A percentile compares a stretch with the other conserved stretches of the same genome.
These are phyloP conservation scores for Rhinatrema bivittatum DNA, from an alignment of 2,797 vertebrate genomes.

Conservation along the genomic window DNA sequence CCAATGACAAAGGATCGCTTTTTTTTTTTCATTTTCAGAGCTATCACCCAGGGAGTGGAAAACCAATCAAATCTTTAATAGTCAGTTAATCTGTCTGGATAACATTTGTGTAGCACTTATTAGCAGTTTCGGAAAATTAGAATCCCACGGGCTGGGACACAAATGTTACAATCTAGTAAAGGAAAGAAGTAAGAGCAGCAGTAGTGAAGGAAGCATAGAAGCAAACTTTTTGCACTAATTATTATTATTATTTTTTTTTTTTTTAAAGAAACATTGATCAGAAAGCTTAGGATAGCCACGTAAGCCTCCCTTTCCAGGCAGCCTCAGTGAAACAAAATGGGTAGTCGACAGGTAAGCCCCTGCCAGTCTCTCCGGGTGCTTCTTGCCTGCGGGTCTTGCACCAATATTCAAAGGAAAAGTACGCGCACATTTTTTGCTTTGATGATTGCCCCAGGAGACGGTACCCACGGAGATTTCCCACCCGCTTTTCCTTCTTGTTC, in stretches of 20 bases:
- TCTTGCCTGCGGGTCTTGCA: too few species aligned
- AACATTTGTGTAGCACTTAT: conserved; percentile 47
- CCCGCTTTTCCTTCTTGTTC: too few species aligned
- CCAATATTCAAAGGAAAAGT: too few species aligned
- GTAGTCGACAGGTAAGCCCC: too few species aligned
- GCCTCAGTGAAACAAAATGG: conserved; percentile 9
- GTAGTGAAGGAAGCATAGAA: conserved; percentile 22
- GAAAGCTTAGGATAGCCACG: conserved; percentile 11
- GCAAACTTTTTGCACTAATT: too few species aligned
- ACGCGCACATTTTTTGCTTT: too few species aligned
- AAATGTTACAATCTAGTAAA: conserved; percentile 19
- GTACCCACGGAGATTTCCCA: too few species aligned
- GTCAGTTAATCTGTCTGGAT: conserved; percentile 52
- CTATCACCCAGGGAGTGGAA: conserved; percentile 36
- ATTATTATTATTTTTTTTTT: too few species aligned
- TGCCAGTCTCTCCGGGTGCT: too few species aligned
- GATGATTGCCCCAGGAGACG: too few species aligned
- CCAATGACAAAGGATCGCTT: conserved; percentile 33
- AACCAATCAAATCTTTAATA: conserved; percentile 47
- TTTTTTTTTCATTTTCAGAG: conserved; percentile 36
- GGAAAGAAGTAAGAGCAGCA: conserved; percentile 26
- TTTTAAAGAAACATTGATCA: conserved; percentile 19
- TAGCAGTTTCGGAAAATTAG: conserved; percentile 43
- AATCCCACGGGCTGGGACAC: conserved; percentile 18
- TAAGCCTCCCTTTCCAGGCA: too few species aligned